These are phyloP conservation scores for Drosophila kambysellisi DNA, from an alignment of 2,888 invertebrate genomes.

Conservation along the genomic window DNA sequence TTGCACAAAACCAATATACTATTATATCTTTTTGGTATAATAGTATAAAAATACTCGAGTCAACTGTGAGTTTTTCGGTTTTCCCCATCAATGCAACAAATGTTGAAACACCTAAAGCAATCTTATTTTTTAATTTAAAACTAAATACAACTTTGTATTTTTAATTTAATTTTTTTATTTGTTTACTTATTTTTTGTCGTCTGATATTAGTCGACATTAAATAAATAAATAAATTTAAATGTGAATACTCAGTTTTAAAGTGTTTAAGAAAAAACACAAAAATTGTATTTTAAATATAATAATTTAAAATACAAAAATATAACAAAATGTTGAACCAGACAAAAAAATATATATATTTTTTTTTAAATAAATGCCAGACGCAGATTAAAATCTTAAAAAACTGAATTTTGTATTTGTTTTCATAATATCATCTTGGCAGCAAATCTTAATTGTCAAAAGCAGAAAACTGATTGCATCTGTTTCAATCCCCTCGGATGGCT, in stretches of 20 bases:
- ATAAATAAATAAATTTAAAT: too few relatives aligned
- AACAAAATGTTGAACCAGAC: not conserved
- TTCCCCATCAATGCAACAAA: not conserved
- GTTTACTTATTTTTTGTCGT: not conserved
- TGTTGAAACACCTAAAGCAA: not conserved
- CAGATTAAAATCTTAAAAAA: not conserved
- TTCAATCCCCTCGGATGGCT: not conserved
- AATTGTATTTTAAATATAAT: not conserved
- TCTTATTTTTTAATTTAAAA: not conserved
- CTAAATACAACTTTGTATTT: not conserved
- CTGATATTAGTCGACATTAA: not conserved
- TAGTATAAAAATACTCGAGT: not conserved
- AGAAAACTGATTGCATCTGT: not conserved
- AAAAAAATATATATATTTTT: not conserved
- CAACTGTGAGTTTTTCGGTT: not conserved
- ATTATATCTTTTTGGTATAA: too few relatives aligned
- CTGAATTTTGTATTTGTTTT: not conserved
- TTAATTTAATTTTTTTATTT: not conserved
- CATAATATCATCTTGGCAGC: not conserved
- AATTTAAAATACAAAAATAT: not conserved
- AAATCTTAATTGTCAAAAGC: not conserved
- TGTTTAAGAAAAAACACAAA: not conserved
- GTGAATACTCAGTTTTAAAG: not conserved
- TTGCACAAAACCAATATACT: too few relatives aligned
- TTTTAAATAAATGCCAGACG: not conserved